Base-by-base conservation (phyloP, 2,113 vertebrate genomes). In the Hiodon alosoides region DNA sequence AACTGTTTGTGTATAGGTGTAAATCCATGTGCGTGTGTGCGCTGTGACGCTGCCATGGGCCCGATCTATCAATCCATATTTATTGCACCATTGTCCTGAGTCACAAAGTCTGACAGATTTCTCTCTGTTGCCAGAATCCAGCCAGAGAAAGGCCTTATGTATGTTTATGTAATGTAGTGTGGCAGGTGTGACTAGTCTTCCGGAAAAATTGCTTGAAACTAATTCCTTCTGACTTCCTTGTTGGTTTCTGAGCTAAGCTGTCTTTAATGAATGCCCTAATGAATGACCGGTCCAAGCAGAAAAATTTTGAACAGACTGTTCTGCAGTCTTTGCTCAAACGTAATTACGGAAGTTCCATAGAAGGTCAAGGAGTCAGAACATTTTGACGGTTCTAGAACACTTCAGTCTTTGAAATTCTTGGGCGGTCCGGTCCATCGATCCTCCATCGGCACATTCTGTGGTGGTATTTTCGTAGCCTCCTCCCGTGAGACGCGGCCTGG, bases 221-320 rank as follows among this genome's bases (percentile, higher is more conserved):
- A 90, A 91, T 90, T 87, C 85, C 84, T 77, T 69, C 81, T 86
- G 86, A 91, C 87, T 87, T 86, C 85, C 86, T 84, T 82, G 80
- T 89, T 76, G 75, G 86, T 85, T 67, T 75, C 86, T 82, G 83
- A 78, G 88, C 82, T 91, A 90, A 92, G 88, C 90, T 90, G 89
- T 86, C 80, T 90, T 90, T 91, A 91, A 90, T 89, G 87, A 90
- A 88, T 16, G 84, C 80, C 76, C 83, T 89, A 89, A 90, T 84
- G 86, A 87, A 83, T 80, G 77, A 82, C 69, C 64, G 76, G 86
- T 77, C 76, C 86, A 47, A 82, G 79, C 61, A 31, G 79, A 90
- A 86, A 90, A 92, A 91, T 91, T 86, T 60, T 79, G 84, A 80
- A 85, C 86, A 85, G 83, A 82, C 79, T 80, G 78, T 66, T 74